Evolutionary conservation across 2,113 vertebrate genomes (phyloP), one percentile per base, ranked within the genome.

Genomic region (Elephantulus edwardii): DNA sequence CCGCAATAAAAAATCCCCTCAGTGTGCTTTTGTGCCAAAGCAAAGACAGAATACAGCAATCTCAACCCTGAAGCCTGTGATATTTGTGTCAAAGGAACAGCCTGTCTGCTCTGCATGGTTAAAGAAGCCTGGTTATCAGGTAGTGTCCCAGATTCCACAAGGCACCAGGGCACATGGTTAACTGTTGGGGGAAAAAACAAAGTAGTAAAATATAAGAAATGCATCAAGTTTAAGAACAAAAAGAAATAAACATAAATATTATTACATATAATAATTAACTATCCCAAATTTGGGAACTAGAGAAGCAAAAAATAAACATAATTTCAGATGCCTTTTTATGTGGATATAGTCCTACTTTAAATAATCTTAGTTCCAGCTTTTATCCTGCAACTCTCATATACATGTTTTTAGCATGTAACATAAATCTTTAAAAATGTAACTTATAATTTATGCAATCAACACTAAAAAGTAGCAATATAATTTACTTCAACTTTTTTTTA

Each of bases 81-180:
- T 96, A 97, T 93, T 94, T 97, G 96, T 16, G 96, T 95, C 96
- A 96, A 97, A 98, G 90, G 96, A 97, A 97, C 92, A 97, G 97
- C 96, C 97, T 54, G 44, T 97, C 96, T 97, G 96, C 86, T 97
- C 95, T 96, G 96, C 97, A 94, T 97, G 94, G 96, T 97, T 96
- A 96, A 95, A 97, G 97, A 97, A 98, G 97, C 93, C 97, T 97
- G 93, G 48, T 94, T 97, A 96, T 98, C 97, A 96, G 97, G 96
- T 96, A 93, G 96, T 92, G 97, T 98, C 97, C 97, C 98, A 96
- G 91, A 97, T 98, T 98, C 98, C 97, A 97, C 94, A 76, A 96
- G 95, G 95, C 89, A 90, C 90, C 88, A 95, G 96, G 72, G 98
- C 96, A 98, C 90, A 96, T 96, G 98, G 98, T 99, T 99, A 99